These are phyloP conservation scores for Mionectes macconnelli DNA, from an alignment of 2,113 vertebrate genomes.

Conservation along the genomic window DNA sequence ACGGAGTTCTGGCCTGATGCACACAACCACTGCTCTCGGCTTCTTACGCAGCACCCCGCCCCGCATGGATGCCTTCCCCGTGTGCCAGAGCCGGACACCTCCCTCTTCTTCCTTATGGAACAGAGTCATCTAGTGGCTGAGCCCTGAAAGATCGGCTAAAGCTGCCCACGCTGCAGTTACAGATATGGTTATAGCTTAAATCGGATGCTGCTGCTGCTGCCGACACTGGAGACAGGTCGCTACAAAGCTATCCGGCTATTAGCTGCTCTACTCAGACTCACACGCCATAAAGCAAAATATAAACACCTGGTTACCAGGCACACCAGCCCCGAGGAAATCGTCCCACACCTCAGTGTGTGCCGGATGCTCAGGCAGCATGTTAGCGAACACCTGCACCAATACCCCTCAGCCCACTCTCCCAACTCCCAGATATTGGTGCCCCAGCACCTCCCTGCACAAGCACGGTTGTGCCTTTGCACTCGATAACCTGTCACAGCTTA, in stretches of 20 bases:
- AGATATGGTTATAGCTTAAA: accelerated
- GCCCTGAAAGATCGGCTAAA: background rate
- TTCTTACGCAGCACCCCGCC: background rate
- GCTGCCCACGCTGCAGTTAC: background rate
- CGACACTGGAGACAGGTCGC: background rate
- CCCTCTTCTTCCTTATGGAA: background rate
- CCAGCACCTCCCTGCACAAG: background rate
- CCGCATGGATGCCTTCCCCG: accelerated
- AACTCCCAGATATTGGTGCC: accelerated
- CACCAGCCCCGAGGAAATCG: background rate
- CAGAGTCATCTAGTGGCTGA: slow-evolving; percentile 34
- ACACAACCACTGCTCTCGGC: background rate
- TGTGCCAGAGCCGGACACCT: background rate
- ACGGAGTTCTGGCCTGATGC: background rate
- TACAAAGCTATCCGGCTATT: background rate
- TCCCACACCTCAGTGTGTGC: accelerated
- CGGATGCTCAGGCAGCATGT: background rate
- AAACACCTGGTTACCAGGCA: background rate
- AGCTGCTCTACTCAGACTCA: background rate
- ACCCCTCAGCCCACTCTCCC: accelerated
- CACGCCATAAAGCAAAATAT: background rate
- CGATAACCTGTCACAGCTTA: background rate
- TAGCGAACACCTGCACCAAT: background rate
- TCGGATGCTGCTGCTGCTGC: background rate
- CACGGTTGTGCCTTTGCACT: background rate